Evolutionary conservation across 2,113 vertebrate genomes (phyloP).

Genomic region (Dicaeum eximium): DNA sequence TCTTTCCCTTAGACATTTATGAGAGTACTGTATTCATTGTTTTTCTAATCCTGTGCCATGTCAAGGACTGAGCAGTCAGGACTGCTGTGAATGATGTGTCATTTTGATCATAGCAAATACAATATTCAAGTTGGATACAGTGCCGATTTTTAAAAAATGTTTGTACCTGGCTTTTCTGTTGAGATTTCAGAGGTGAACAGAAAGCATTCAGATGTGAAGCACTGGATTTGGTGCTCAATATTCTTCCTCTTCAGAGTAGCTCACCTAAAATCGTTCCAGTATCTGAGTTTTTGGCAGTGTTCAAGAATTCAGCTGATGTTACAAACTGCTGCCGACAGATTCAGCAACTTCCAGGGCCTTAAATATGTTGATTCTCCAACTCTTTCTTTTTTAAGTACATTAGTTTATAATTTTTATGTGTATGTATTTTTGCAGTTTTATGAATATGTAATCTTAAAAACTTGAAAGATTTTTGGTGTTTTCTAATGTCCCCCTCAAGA

Average conservation of each 20-base stretch:
- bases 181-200: neutral
- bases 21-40: neutral
- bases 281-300: neutral
- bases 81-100: neutral
- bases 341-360: neutral
- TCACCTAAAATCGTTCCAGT: neutral
- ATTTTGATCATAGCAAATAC: neutral
- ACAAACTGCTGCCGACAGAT: neutral
- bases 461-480: neutral
- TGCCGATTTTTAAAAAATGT: accelerated
- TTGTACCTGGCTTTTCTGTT: neutral
- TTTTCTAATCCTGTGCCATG: neutral
- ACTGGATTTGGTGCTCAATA: neutral
- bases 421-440: neutral
- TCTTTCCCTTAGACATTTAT: neutral
- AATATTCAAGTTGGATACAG: neutral
- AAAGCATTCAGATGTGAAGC: neutral
- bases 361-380: neutral
- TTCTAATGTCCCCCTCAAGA: neutral
- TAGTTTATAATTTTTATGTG: neutral
- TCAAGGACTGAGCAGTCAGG: neutral
- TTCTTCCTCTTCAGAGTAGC: neutral
- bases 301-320: neutral
- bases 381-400: neutral
- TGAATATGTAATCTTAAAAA: neutral